These are phyloP conservation scores for Ptilonorhynchus violaceus DNA, from an alignment of 2,113 vertebrate species.

Conservation along the genomic window DNA sequence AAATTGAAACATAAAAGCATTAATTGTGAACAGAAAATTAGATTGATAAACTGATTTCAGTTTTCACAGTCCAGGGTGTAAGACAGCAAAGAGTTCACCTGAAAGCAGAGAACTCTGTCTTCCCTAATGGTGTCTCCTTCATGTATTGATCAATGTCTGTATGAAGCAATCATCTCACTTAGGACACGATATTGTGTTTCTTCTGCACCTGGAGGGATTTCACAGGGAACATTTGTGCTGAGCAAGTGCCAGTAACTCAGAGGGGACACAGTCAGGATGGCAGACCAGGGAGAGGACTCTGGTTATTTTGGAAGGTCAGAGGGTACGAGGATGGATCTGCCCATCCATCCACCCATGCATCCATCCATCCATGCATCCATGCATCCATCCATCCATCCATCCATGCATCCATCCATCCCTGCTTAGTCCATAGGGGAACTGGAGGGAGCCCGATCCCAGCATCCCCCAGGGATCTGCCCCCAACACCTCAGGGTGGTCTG, in stretches of 20 bases:
- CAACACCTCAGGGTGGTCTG: rapidly evolving
- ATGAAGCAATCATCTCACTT: background rate
- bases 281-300: background rate
- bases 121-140: background rate
- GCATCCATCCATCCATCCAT: background rate
- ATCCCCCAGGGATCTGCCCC: rapidly evolving
- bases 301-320: background rate
- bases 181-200: constrained; percentile 4
- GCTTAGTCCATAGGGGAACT: rapidly evolving
- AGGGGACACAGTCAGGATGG: background rate
- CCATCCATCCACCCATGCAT: background rate
- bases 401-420: background rate
- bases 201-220: constrained; percentile 21
- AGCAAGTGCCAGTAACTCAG: background rate
- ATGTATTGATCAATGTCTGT: background rate
- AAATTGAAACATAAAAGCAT: background rate
- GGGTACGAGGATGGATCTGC: background rate
- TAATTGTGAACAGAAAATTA: background rate
- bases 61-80: background rate
- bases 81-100: background rate
- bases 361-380: background rate
- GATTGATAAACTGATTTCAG: background rate
- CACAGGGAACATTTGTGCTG: background rate
- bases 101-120: background rate
- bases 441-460: rapidly evolving